Evolutionary conservation across 2,888 invertebrate species (phyloP).

Genomic region (Plebejus argus): DNA sequence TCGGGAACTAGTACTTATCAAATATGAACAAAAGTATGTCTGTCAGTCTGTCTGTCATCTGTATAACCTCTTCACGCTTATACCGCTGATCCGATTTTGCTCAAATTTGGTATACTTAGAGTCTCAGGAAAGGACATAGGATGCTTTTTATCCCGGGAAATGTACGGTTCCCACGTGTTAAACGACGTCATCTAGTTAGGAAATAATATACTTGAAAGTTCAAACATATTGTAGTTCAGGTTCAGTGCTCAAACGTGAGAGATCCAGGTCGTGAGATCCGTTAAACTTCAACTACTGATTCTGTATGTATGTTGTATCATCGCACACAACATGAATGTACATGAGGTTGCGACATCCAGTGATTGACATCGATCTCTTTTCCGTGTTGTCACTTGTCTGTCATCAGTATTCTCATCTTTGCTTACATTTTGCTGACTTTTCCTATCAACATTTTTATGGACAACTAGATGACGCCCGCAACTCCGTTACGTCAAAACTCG

Average conservation of each 20-base stretch:
- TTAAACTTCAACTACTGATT: conserved; percentile 10
- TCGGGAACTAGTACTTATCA: no score
- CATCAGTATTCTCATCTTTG: not conserved
- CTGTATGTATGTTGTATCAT: not conserved
- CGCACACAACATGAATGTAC: conserved; percentile 20
- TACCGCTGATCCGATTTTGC: no score
- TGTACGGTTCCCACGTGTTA: no score
- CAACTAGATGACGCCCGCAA: no score
- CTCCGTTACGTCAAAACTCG: no score
- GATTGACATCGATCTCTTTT: conserved; percentile 5
- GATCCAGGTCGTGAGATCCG: conserved; percentile 27
- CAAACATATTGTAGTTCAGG: not conserved
- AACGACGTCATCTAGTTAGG: not conserved
- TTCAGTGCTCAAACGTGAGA: not conserved
- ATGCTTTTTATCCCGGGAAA: no score
- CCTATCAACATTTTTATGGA: not conserved
- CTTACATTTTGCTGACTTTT: not conserved
- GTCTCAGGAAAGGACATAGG: no score
- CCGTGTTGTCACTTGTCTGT: no score
- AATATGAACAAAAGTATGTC: no score
- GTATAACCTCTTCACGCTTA: no score
- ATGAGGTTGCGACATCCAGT: conserved; percentile 17
- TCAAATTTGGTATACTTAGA: no score
- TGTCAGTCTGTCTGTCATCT: no score
- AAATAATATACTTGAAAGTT: not conserved